Evolutionary conservation across 2,797 vertebrate species (phyloP).

Genomic region (Sebastolobus alascanus): DNA sequence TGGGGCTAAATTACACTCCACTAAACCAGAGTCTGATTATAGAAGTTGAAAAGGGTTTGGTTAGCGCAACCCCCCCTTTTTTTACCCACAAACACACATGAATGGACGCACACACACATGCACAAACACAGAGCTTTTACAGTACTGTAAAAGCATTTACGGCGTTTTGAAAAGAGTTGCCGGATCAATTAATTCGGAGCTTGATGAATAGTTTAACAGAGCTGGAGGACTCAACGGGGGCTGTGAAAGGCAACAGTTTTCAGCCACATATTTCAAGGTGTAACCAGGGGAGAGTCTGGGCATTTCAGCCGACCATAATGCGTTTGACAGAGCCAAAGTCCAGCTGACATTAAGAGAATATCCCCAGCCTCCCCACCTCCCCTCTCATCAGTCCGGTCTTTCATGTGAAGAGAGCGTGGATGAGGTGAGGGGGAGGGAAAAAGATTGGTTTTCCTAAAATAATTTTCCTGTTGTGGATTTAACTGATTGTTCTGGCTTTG

Average conservation of each 20-base stretch:
- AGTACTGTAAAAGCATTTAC: constrained; percentile 73
- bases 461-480: constrained; percentile 88
- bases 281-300: constrained; percentile 71
- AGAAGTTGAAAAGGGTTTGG: constrained; percentile 84
- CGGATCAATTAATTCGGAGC: constrained; percentile 69
- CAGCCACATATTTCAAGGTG: constrained; percentile 70
- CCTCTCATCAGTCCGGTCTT: constrained; percentile 60
- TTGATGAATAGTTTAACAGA: constrained; percentile 67
- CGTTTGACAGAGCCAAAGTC: constrained; percentile 67
- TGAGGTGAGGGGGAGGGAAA: constrained; percentile 55
- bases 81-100: constrained; percentile 78
- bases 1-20: constrained; percentile 85
- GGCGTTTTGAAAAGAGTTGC: constrained; percentile 64
- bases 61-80: constrained; percentile 72
- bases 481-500: constrained; percentile 86
- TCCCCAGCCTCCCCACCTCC: constrained; percentile 38
- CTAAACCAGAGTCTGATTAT: constrained; percentile 85
- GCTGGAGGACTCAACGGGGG: constrained; percentile 44
- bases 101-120: constrained; percentile 45
- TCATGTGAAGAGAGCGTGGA: constrained; percentile 62
- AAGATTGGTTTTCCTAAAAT: constrained; percentile 85
- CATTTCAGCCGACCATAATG: constrained; percentile 54
- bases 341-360: constrained; percentile 43
- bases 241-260: constrained; percentile 53
- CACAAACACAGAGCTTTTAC: constrained; percentile 57